Conservation (phyloP, 2,113 vertebrate genomes). For the Brachirus orientalis region DNA sequence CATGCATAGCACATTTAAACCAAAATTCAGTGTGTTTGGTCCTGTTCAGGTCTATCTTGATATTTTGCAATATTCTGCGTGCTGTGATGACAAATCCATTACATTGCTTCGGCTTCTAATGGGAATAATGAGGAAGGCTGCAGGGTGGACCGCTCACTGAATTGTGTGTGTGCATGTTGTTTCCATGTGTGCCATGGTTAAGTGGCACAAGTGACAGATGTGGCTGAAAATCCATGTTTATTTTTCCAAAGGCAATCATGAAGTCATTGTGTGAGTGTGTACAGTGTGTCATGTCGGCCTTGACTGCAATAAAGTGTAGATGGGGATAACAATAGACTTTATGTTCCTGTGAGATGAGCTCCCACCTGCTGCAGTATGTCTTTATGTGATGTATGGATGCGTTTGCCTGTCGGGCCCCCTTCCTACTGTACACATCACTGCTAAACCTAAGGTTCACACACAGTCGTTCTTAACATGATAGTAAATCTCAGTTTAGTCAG, state of each 20-base stretch:
- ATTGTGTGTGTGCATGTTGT: neutral
- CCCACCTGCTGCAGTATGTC: constrained; percentile 68
- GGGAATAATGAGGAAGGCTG: constrained; percentile 7
- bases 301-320: constrained; percentile 46
- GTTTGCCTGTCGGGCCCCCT: constrained; percentile 12
- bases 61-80: too few species aligned
- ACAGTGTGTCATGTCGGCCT: constrained; percentile 24
- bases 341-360: constrained; percentile 65
- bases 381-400: constrained; percentile 36
- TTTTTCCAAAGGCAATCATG: constrained; percentile 44
- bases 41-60: constrained; percentile 5
- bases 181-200: constrained; percentile 23
- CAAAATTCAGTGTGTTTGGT: neutral
- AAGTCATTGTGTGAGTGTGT: constrained; percentile 8
- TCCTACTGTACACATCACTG: neutral
- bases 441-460: neutral
- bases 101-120: constrained; percentile 10
- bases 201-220: constrained; percentile 59
- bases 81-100: neutral
- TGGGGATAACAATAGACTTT: constrained; percentile 67
- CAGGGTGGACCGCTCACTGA: neutral
- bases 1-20: neutral
- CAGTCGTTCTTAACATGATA: neutral
- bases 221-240: constrained; percentile 63
- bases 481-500: neutral